These are phyloP conservation scores for Drosophila antonietae DNA, from an alignment of 2,888 invertebrate species.

Conservation along the genomic window DNA sequence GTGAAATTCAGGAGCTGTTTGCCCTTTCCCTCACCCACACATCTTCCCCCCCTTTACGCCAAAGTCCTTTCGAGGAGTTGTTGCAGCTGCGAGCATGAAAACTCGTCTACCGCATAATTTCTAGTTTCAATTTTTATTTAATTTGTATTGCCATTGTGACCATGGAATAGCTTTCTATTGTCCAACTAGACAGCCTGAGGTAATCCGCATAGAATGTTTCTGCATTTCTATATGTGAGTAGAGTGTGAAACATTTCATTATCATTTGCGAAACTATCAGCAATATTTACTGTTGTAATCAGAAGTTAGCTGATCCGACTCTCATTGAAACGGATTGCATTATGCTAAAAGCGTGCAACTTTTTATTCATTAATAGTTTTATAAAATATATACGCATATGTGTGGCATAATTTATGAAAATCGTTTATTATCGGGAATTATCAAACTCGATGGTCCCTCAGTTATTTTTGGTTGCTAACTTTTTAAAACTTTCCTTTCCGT, in stretches of 20 bases:
- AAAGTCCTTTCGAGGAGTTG: not conserved
- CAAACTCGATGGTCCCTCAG: too few species aligned
- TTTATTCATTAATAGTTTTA: not conserved
- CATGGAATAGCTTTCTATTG: slow-evolving; percentile 47
- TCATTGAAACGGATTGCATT: not conserved
- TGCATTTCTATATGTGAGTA: not conserved
- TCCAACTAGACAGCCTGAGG: slow-evolving; percentile 52
- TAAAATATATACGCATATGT: too few species aligned
- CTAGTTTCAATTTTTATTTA: slow-evolving; percentile 70
- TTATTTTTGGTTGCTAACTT: not conserved
- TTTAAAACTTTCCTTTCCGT: not conserved
- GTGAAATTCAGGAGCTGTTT: slow-evolving; percentile 36
- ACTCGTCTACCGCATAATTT: slow-evolving; percentile 70
- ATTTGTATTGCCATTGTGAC: slow-evolving; percentile 14
- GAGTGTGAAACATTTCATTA: slow-evolving; percentile 32
- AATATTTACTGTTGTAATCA: slow-evolving; percentile 1
- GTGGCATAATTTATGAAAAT: too few species aligned
- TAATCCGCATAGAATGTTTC: slow-evolving; percentile 58
- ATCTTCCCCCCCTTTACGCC: too few species aligned
- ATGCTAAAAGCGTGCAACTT: not conserved
- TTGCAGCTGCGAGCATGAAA: slow-evolving; percentile 42
- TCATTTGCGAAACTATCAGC: slow-evolving; percentile 17
- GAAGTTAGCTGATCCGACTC: not conserved
- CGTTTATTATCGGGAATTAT: too few species aligned
- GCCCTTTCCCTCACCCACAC: not conserved